Evolutionary conservation across 1,140 invertebrate species (phyloP).

Genomic region (Drosophila funebris): DNA sequence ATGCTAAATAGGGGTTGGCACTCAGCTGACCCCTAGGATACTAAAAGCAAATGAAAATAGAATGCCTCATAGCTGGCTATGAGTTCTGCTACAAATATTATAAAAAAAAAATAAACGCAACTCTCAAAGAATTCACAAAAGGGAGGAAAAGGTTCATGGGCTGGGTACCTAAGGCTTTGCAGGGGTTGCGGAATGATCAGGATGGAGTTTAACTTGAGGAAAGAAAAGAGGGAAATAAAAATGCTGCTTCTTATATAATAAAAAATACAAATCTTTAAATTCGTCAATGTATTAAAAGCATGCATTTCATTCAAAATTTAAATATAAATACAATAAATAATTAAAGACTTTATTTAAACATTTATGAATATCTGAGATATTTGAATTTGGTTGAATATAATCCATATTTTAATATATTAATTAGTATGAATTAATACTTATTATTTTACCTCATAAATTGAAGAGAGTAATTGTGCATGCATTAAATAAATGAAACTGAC

Average conservation of each 20-base stretch:
- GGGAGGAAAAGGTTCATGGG: background rate
- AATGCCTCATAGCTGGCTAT: background rate
- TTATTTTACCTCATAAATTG: background rate
- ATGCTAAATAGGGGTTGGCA: conserved; percentile 35
- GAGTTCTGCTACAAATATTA: conserved; percentile 5
- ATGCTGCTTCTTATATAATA: background rate
- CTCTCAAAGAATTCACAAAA: conserved; percentile 9
- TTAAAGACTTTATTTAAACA: background rate
- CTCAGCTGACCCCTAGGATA: background rate
- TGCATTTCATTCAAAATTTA: too few relatives aligned
- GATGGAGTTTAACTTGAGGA: background rate
- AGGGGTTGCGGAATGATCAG: background rate
- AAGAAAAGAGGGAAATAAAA: background rate
- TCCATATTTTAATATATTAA: background rate
- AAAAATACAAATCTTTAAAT: too few relatives aligned
- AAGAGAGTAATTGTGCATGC: conserved; percentile 11
- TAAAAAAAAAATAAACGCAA: conserved; percentile 3
- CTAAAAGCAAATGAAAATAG: background rate
- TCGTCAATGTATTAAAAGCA: too few relatives aligned
- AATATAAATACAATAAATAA: background rate
- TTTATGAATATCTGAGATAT: background rate
- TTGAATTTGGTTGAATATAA: too few relatives aligned
- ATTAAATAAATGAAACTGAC: conserved; percentile 33
- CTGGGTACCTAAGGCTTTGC: background rate
- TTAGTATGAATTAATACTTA: background rate